Evolutionary conservation across 2,888 invertebrate genomes (phyloP), one percentile per base, ranked within the genome.

Genomic region (Melolontha melolontha): DNA sequence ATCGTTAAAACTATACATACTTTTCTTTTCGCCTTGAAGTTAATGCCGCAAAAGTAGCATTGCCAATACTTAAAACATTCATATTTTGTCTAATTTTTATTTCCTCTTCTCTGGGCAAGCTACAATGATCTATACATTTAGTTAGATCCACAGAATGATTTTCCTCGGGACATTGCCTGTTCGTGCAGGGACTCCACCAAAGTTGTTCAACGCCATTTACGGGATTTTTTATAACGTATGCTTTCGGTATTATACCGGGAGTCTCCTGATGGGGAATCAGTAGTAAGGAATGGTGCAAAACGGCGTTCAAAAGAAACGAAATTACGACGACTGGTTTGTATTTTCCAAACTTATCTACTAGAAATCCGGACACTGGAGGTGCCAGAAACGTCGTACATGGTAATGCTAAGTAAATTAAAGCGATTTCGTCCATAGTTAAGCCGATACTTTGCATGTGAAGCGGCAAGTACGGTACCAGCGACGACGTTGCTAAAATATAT

Each of bases 361-460:
- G 84, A 80, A 91, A 92, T 72, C 93, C 93, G 81, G 95, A 92
- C 57, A 94, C 86, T 14, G 94, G 94, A 34, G 95, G 92, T 75
- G 94, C 92, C 73, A 95, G 84, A 80, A 95, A 94, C 5, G 95
- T 93, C 5, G 94, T 92, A 76, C 95, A 91, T 7, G 95, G 95
- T 78, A 95, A 86, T 1, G 94, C 91, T 76, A 95, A 87, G 84
- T 95, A 95, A 75, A 95, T 92, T 78, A 94, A 90, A 64, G 94
- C 93, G 71, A 94, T 93, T 85, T 96, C 94, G 76, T 93, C 91
- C 73, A 95, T 91, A 52, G 92, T 92, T 68, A 96, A 86, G 69
- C 95, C 95, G 80, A 95, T 91, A 78, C 93, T 91, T 83, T 93
- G 93, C 95, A 96, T 95, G 84, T 95, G 95, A 74, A 96, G 91